These are phyloP conservation scores for Drosophila monieri DNA, from an alignment of 2,888 invertebrate genomes.

Conservation along the genomic window DNA sequence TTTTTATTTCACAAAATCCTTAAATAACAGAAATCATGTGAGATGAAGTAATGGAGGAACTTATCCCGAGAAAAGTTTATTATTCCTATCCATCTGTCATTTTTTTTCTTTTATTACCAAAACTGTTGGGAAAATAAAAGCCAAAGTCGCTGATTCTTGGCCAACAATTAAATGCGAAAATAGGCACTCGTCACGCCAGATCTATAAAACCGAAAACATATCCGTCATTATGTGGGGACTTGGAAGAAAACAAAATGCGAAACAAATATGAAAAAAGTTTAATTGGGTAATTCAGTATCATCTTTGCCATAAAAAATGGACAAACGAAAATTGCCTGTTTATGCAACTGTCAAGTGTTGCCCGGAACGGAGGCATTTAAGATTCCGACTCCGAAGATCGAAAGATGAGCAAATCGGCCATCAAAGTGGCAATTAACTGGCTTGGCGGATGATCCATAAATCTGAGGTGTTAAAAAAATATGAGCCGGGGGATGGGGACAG, in stretches of 20 bases:
- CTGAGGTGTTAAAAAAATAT: conserved; percentile 68
- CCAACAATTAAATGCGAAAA: conserved; percentile 53
- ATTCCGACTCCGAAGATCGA: conserved; percentile 27
- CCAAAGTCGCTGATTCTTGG: conserved; percentile 46
- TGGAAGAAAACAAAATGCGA: conserved; percentile 58
- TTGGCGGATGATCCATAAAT: conserved; percentile 60
- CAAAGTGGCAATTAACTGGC: conserved; percentile 66
- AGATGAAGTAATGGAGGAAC: too few species aligned
- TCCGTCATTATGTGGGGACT: conserved; percentile 47
- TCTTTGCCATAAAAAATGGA: conserved; percentile 64
- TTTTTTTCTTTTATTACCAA: conserved; percentile 14
- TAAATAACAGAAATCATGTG: too few species aligned
- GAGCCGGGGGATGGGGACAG: conserved; percentile 22
- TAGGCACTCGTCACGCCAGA: conserved; percentile 30
- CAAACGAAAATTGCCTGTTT: conserved; percentile 52
- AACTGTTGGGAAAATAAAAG: conserved; percentile 21
- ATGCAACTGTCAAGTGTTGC: conserved; percentile 65
- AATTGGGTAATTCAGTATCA: conserved; percentile 72
- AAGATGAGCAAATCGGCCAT: conserved; percentile 52
- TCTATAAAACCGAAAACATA: conserved; percentile 55
- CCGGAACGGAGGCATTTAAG: conserved; percentile 26
- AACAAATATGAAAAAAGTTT: conserved; percentile 69
- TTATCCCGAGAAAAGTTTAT: background rate
- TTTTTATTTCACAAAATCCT: too few species aligned
- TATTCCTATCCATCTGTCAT: background rate